Base-by-base conservation (phyloP, 2,797 vertebrate species). In the Labeo calbasu region DNA sequence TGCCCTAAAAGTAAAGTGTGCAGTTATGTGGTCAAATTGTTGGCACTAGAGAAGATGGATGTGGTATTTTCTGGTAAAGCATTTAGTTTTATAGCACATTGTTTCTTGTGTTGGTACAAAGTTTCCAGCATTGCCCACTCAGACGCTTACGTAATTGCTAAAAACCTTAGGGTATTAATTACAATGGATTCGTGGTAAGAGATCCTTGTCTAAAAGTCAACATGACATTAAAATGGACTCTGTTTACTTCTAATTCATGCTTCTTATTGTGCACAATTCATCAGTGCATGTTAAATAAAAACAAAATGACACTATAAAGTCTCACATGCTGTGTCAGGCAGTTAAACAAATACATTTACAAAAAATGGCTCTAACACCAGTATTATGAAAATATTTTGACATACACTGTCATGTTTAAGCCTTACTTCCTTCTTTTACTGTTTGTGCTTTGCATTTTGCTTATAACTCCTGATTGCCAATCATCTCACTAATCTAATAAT, bases 391-490 rank as follows among this genome's bases (percentile, higher is more conserved):
- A 25, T 28, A 61, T 61, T 61, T 61, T 28, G 23, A 61, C 59
- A 28, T 1, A 32, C 3, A 5, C 5, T 28, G 46, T 72, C 23
- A 15, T 63, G 25, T 75, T 28, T 23, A 69, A 65, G 10, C 32
- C 69, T 84, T 72, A 6, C 72, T 85, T 78, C 50, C 40, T 25
- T 5, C 50, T 78, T 73, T 77, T 78, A 70, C 71, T 75, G 76
- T 57, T 43, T 65, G 90, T 36, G 88, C 90, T 90, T 91, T 86
- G 90, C 92, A 89, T 91, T 88, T 88, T 77, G 92, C 91, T 92
- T 91, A 93, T 91, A 81, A 89, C 92, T 92, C 90, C 89, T 89
- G 25, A 89, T 61, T 55, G 81, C 13, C 85, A 71, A 83, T 86
- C 86, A 88, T 70, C 19, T 21, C 14, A 84, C 63, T 84, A 66